Evolutionary conservation across 2,888 invertebrate genomes (phyloP).

Genomic region (Hirtodrosophila trivittata): DNA sequence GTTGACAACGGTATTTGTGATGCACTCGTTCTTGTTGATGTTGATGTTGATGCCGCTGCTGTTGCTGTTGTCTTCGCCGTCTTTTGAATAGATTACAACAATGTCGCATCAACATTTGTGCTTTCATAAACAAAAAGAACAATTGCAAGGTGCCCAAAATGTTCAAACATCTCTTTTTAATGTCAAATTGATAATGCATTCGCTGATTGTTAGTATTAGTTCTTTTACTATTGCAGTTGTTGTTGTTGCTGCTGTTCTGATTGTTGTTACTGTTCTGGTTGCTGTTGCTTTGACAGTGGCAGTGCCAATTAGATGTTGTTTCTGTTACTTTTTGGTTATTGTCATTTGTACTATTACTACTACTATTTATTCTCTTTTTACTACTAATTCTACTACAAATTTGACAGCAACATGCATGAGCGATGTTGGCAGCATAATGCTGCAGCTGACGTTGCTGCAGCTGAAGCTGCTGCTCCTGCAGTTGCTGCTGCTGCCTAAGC

Average conservation of each 20-base stretch:
- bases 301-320: conserved; percentile 38
- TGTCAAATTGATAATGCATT: conserved; percentile 20
- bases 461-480: conserved; percentile 14
- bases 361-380: conserved; percentile 9
- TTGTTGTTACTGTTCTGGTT: conserved; percentile 15
- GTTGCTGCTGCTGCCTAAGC: conserved; percentile 18
- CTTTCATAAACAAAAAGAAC: conserved; percentile 46
- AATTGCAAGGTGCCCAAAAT: conserved; percentile 61
- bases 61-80: conserved; percentile 27
- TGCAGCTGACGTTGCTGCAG: conserved; percentile 16
- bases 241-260: conserved; percentile 10
- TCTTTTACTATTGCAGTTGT: conserved; percentile 27
- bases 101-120: conserved; percentile 40
- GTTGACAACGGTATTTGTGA: conserved; percentile 23
- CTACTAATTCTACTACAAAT: conserved; percentile 5
- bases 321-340: conserved; percentile 60
- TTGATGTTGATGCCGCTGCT: conserved; percentile 17
- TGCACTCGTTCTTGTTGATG: conserved; percentile 8
- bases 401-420: conserved; percentile 34
- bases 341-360: conserved; percentile 64
- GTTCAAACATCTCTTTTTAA: conserved; percentile 40
- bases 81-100: conserved; percentile 51
- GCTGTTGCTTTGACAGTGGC: conserved; percentile 26
- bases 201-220: conserved; percentile 15
- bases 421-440: conserved; percentile 18